Base-by-base conservation (phyloP, 2,113 vertebrate species). In the Nyctibius bracteatus region DNA sequence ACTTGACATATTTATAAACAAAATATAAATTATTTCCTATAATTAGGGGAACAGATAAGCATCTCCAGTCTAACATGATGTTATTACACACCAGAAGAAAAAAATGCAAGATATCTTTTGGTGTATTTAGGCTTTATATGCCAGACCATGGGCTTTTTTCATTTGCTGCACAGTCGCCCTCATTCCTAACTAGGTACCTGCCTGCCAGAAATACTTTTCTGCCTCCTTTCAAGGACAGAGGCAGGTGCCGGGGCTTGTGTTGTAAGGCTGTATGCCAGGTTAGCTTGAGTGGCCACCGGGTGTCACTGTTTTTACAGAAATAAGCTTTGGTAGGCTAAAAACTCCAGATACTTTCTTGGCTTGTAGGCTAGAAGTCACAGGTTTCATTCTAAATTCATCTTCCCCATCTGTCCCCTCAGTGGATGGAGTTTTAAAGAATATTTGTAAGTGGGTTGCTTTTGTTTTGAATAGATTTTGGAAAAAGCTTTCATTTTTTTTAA, bases 1-100 rank as follows among this genome's bases (percentile, higher is more conserved):
- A 84, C 87, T 89, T 92, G 86, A 96, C 65, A 92, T 95, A 93
- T 96, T 97, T 97, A 96, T 96, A 97, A 97, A 94, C 88, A 95
- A 94, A 91, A 97, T 88, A 95, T 65, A 90, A 97, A 96, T 88
- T 91, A 94, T 96, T 97, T 97, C 77, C 81, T 95, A 44, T 77
- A 82, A 93, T 96, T 74, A 66, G 57, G 81, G 96, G 77, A 84
- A 92, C 43, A 95, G 83, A 93, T 43, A 71, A 96, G 10, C 88
- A 81, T 86, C 59, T 96, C 68, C 74, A 88, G 83, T 94, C 86
- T 43, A 85, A 77, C 66, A 71, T 9, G 28, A 58, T 54, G 68
- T 15, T 33, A 41, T 88, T 59, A 94, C 90, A 91, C 5, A 27
- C 24, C 10, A 67, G 58, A 55, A 87, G 8, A 46, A 96, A 59